Conservation (phyloP, 2,113 vertebrate genomes). For the Hippocampus guttulatus region DNA sequence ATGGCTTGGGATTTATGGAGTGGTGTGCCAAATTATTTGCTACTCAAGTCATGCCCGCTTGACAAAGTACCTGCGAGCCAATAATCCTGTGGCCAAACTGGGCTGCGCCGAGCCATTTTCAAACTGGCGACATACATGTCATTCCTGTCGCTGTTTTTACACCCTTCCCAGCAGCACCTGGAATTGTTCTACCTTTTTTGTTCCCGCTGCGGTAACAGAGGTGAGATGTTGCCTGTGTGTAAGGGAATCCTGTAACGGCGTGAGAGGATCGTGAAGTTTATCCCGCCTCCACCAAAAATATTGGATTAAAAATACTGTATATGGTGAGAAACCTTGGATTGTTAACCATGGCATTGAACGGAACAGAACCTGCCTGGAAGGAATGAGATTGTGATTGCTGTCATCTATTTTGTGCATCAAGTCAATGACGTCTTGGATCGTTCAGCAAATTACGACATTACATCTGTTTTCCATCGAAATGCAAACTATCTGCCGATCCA, state of each 20-base stretch:
- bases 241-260: neutral
- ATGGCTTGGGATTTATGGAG: neutral
- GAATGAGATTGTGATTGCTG: no score
- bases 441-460: no score
- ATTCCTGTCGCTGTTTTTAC: neutral
- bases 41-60: neutral
- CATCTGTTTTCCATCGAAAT: no score
- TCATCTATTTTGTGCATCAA: no score
- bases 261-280: neutral
- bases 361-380: no score
- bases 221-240: neutral
- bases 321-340: no score
- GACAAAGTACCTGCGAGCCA: neutral
- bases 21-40: neutral
- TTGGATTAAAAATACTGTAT: no score
- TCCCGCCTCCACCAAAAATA: no score
- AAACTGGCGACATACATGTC: neutral
- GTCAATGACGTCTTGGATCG: no score
- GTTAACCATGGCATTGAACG: no score
- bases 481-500: no score
- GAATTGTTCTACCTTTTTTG: neutral
- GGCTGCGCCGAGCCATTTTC: neutral
- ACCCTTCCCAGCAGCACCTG: neutral
- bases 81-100: neutral
- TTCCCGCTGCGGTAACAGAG: neutral